phyloP scores from a whole-genome alignment of 2,113 vertebrate genomes.

The Lycaon pictus region DNA sequence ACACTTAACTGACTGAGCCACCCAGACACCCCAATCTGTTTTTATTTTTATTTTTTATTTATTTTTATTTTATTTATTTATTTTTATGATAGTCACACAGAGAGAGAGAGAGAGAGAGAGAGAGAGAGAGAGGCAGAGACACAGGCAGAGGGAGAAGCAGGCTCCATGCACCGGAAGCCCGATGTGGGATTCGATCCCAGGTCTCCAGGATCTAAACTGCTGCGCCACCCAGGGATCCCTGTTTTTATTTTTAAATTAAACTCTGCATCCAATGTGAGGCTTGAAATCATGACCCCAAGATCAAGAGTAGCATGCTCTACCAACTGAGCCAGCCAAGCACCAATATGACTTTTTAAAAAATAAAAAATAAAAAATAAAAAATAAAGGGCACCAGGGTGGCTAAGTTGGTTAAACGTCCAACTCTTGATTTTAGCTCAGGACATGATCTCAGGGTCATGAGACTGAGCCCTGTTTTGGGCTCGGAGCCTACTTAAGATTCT shows the following conservation, averaged over 20 bases:
- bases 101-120: no score
- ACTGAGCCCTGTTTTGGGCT: background rate
- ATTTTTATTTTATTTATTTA: no score
- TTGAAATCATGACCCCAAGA: background rate
- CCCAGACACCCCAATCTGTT: no score
- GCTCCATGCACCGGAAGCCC: no score
- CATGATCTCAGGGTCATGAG: background rate
- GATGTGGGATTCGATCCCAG: no score
- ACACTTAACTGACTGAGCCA: no score
- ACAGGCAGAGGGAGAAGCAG: no score
- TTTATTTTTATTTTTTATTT: background rate
- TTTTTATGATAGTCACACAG: no score
- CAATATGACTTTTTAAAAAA: background rate
- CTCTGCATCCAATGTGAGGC: background rate
- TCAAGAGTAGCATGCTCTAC: background rate
- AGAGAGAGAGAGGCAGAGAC: no score
- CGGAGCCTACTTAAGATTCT: background rate
- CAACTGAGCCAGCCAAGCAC: background rate
- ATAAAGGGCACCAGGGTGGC: background rate
- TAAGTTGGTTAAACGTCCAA: background rate
- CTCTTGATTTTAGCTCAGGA: background rate
- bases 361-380: background rate
- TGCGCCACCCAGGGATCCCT: no score
- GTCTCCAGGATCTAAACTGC: no score
- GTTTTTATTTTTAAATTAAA: background rate